Conservation (phyloP, 2,797 vertebrate species). For the Hemibagrus guttatus region DNA sequence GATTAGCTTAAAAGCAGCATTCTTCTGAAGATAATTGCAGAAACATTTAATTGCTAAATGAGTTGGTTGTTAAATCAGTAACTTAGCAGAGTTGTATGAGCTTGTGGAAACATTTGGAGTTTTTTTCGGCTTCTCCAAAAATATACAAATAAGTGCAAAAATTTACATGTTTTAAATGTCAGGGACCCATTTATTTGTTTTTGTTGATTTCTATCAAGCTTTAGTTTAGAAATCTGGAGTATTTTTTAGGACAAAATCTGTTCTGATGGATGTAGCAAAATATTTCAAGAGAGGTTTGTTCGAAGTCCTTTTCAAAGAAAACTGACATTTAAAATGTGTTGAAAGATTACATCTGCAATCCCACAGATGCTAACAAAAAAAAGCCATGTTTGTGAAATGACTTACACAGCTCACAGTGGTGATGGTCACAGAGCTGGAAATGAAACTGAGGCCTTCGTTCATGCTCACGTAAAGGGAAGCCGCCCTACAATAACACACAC, state of each 20-base stretch:
- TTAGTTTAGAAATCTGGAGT: neutral
- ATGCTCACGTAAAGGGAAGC: slow-evolving; percentile 97
- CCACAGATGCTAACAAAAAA: neutral
- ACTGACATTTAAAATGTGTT: neutral
- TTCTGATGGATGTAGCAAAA: neutral
- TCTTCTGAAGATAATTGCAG: neutral
- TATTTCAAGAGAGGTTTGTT: neutral
- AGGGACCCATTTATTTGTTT: neutral
- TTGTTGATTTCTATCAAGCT: neutral
- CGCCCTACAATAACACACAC: slow-evolving; percentile 74
- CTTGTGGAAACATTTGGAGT: neutral
- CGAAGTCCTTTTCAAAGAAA: neutral
- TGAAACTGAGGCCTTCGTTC: slow-evolving; percentile 97
- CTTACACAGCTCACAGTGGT: slow-evolving; percentile 96
- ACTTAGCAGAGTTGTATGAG: slow-evolving; percentile 1
- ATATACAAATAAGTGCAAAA: neutral
- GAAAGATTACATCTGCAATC: neutral
- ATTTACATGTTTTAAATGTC: slow-evolving; percentile 12
- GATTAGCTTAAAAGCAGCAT: slow-evolving; percentile 12
- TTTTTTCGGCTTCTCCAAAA: slow-evolving; percentile 14
- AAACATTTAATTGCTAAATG: neutral
- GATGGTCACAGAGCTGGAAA: slow-evolving; percentile 97
- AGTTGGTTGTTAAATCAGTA: slow-evolving; percentile 1
- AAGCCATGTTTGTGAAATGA: slow-evolving; percentile 52
- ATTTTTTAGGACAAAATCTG: neutral